Evolutionary conservation across 1,140 invertebrate genomes (phyloP).

Genomic region (Cydia amplana): DNA sequence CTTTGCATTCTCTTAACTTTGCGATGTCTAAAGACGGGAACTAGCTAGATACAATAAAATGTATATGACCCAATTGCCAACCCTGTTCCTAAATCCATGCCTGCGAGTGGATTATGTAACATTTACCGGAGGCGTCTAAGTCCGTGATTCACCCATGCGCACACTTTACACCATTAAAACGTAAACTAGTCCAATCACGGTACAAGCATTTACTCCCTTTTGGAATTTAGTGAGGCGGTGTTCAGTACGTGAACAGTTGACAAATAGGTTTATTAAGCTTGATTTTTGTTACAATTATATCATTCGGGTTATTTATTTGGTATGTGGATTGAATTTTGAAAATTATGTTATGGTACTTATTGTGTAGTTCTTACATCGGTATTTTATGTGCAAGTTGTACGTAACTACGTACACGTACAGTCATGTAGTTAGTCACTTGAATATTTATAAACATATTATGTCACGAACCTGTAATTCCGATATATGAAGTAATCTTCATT

Average conservation of each 20-base stretch:
- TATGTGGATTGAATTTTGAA: neutral
- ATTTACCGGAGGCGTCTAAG: slow-evolving; percentile 11
- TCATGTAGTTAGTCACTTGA: no score
- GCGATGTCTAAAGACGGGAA: no score
- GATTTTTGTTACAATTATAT: slow-evolving; percentile 12
- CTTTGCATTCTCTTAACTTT: no score
- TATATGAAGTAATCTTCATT: no score
- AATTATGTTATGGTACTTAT: neutral
- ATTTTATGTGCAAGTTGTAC: neutral
- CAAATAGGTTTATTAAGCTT: slow-evolving; percentile 8
- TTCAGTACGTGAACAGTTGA: neutral
- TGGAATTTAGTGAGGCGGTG: neutral
- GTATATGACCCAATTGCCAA: neutral
- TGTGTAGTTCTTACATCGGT: neutral
- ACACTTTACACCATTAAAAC: neutral
- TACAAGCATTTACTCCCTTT: neutral
- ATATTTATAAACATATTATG: no score
- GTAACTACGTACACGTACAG: no score
- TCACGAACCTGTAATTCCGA: no score
- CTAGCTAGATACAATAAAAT: no score
- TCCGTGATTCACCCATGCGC: neutral
- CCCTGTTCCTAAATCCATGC: neutral
- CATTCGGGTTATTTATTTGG: neutral
- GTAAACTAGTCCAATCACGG: neutral
- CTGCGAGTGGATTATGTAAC: neutral